Evolutionary conservation across 2,797 vertebrate species (phyloP).

Genomic region (Pogonophryne albipinna): DNA sequence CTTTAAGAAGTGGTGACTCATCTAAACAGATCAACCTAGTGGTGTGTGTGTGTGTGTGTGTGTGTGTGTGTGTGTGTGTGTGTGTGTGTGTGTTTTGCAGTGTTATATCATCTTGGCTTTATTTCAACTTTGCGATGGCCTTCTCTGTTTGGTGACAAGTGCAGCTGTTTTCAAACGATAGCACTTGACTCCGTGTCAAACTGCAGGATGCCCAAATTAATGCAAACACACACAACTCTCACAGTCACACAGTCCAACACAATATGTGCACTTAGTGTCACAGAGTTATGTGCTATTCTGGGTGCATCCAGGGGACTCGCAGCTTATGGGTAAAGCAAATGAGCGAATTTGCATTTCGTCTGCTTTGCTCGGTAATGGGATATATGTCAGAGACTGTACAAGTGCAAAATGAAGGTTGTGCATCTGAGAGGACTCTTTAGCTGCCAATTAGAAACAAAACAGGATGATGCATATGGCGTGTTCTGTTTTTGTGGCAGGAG

Average conservation of each 20-base stretch:
- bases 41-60: slow-evolving; percentile 14
- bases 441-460: slow-evolving; percentile 62
- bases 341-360: slow-evolving; percentile 51
- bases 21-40: slow-evolving; percentile 75
- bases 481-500: slow-evolving; percentile 54
- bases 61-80: slow-evolving; percentile 27
- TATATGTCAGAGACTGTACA: slow-evolving; percentile 22
- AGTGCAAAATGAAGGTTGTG: slow-evolving; percentile 40
- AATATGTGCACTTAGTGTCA: slow-evolving; percentile 47
- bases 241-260: slow-evolving; percentile 5
- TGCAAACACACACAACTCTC: slow-evolving; percentile 14
- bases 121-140: slow-evolving; percentile 55
- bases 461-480: slow-evolving; percentile 41
- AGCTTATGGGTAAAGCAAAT: slow-evolving; percentile 59
- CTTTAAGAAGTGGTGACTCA: slow-evolving; percentile 83
- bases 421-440: slow-evolving; percentile 26
- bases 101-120: slow-evolving; percentile 75
- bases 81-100: slow-evolving; percentile 21
- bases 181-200: slow-evolving; percentile 56
- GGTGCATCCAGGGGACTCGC: slow-evolving; percentile 50
- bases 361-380: slow-evolving; percentile 56
- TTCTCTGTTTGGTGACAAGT: slow-evolving; percentile 69
- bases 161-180: slow-evolving; percentile 74
- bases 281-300: slow-evolving; percentile 43
- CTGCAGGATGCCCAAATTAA: slow-evolving; percentile 60